Base-by-base conservation (phyloP, 1,140 invertebrate genomes). In the Dinoponera quadriceps region DNA sequence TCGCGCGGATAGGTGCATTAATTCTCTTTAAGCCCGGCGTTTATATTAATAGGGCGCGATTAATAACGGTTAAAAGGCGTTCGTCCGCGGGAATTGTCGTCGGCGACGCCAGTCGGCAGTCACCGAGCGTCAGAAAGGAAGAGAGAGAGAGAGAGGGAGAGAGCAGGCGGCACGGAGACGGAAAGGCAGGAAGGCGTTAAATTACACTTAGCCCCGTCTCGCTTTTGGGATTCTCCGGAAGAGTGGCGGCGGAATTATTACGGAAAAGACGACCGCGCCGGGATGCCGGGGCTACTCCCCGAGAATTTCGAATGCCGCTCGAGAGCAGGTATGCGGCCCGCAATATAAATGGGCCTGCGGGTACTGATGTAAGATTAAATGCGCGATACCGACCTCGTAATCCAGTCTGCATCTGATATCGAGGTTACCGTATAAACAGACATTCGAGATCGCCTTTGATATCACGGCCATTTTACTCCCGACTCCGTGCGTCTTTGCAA, bases 41-140 rank as follows among this genome's bases (percentile, higher is more conserved):
- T 93, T 92, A 90, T 90, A 91, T 92, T 92, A 92, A 93, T 91
- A 88, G 87, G 78, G n/a, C 65, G 82, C 91, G 90, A 93, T 93
- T 93, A 92, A 92, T 93, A 92, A 90, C 85, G 89, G 89, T 91
- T 92, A 91, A 92, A 89, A 86, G 86, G 88, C 83, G 85, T 85
- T 89, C 84, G 85, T 86, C 82, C 84, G 81, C 78, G 78, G 57
- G 85, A 82, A 88, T 88, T 83, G 80, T 80, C 63, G 68, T 18
- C 25, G 74, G 38, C 80, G 69, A 29, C 65, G 59, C 63, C 14
- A 22, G 60, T 77, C 49, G 55, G 3, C 11, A 11, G 59, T 22
- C 69, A 44, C 49, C 38, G 55, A 72, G 66, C 13, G 63, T 38
- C 33, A 54, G 66, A 71, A 55, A 48, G 13, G 7, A n/a, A 16